Evolutionary conservation across 2,888 invertebrate genomes (phyloP).

Genomic region (Cremastinae sp.): DNA sequence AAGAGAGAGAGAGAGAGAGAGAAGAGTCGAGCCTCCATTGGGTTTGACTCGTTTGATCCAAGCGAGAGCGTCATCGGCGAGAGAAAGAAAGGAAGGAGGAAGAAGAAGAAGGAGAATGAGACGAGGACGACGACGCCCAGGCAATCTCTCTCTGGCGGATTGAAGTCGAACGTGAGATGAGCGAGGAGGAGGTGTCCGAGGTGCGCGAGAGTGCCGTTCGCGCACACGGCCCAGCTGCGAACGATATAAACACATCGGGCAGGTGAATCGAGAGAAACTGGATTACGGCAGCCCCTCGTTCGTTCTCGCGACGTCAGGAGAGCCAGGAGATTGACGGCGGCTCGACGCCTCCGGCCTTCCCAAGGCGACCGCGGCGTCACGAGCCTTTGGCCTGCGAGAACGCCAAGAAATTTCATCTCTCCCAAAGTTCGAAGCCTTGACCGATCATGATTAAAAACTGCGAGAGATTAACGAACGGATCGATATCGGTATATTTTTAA

Average conservation of each 20-base stretch:
- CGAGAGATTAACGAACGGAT: too few relatives aligned
- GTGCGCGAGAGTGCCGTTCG: slow-evolving; percentile 44
- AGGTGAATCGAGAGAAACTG: slow-evolving; percentile 62
- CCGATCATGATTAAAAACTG: too few relatives aligned
- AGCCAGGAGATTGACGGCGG: slow-evolving; percentile 59
- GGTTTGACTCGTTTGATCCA: too few relatives aligned
- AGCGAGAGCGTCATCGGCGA: slow-evolving; percentile 12
- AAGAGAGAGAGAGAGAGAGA: slow-evolving; percentile 20
- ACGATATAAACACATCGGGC: slow-evolving; percentile 35
- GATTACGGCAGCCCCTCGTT: slow-evolving; percentile 63
- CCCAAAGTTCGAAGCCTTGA: too few relatives aligned
- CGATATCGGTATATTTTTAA: too few relatives aligned
- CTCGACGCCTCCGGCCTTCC: slow-evolving; percentile 59
- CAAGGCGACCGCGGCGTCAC: slow-evolving; percentile 39
- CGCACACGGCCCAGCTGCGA: slow-evolving; percentile 21
- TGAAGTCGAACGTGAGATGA: slow-evolving; percentile 66
- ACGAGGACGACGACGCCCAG: slow-evolving; percentile 57
- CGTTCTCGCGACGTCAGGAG: slow-evolving; percentile 60
- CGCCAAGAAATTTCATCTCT: too few relatives aligned
- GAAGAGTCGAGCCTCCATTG: not conserved
- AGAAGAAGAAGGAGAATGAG: slow-evolving; percentile 34
- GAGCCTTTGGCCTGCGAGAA: too few relatives aligned
- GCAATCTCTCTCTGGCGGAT: slow-evolving; percentile 64
- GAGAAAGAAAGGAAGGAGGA: slow-evolving; percentile 14
- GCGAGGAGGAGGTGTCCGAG: slow-evolving; percentile 63